Evolutionary conservation across 2,888 invertebrate genomes (phyloP), one percentile per base, ranked within the genome.

Genomic region (Zygaena filipendulae): DNA sequence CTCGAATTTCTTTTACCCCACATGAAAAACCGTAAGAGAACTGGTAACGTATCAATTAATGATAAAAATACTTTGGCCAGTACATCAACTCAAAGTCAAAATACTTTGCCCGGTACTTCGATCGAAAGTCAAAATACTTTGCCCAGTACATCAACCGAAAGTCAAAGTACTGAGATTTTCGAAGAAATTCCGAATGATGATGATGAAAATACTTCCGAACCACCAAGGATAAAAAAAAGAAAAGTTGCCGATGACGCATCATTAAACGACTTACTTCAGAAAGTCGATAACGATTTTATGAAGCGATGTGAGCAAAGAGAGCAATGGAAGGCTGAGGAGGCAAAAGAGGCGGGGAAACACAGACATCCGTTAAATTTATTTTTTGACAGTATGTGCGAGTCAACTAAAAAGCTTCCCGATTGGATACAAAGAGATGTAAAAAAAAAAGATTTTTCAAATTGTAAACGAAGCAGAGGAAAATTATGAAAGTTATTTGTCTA

Each of bases 321-420:
- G 29, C 13, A 39, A 41, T 33, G 31, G 27, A 35, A 38, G 19
- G 35, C 32, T 38, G 34, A 35, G 27, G 32, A 38, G 34, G 36
- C 38, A 23, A 34, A 36, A 38, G 39, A 41, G 33, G 33, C 34
- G 27, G 33, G 39, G 33, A 40, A 37, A 35, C 21, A 36, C 23
- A 38, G 23, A 38, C 41, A 42, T 39, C 39, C 45, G 27, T 39
- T 42, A 32, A 39, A 42, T 38, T 40, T 39, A 12, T 40, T 42
- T 44, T 44, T 40, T 39, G 39, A 43, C 30, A 45, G 43, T 39
- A 43, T 45, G 43, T 39, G 40, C 37, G 42, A 42, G 33, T 36
- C 40, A 35, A 30, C 34, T 30, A 34, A 34, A 32, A 36, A 32
- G 30, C 30, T 40, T 32, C 37, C 39, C 23, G 37, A 37, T 37